Percentiles rank a stretch among this genome's conserved stretches.
Conservation (phyloP, 2,113 vertebrate genomes). For the Saguinus imperator region DNA sequence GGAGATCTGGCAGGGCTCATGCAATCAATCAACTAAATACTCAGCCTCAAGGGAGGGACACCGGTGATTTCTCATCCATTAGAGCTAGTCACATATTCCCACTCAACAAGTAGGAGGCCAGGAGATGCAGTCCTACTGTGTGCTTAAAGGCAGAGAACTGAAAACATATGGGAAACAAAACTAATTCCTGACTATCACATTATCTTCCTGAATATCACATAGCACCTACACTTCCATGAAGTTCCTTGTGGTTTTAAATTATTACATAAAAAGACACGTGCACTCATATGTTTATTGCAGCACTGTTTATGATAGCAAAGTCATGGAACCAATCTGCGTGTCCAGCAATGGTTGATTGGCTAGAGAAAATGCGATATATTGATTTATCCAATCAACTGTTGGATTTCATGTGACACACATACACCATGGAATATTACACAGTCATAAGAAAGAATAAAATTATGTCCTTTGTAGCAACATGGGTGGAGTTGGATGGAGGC, state of each 20-base stretch:
- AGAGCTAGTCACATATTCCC: background rate
- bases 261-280: too few relatives aligned
- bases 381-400: too few relatives aligned
- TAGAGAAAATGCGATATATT: too few relatives aligned
- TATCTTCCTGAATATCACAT: background rate
- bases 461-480: too few relatives aligned
- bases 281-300: too few relatives aligned
- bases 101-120: background rate
- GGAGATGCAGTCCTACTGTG: background rate
- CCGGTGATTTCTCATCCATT: background rate
- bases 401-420: too few relatives aligned
- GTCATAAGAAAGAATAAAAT: too few relatives aligned
- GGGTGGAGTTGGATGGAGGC: too few relatives aligned
- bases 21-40: background rate
- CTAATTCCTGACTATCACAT: background rate
- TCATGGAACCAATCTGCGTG: too few relatives aligned
- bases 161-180: background rate
- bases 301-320: too few relatives aligned
- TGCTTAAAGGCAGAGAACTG: background rate
- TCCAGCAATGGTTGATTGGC: too few relatives aligned
- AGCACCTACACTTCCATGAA: background rate
- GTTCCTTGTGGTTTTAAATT: background rate
- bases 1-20: background rate
- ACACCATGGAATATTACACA: too few relatives aligned
- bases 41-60: background rate